phyloP scores from a whole-genome alignment of 2,113 vertebrate genomes.

The Tautogolabrus adspersus region DNA sequence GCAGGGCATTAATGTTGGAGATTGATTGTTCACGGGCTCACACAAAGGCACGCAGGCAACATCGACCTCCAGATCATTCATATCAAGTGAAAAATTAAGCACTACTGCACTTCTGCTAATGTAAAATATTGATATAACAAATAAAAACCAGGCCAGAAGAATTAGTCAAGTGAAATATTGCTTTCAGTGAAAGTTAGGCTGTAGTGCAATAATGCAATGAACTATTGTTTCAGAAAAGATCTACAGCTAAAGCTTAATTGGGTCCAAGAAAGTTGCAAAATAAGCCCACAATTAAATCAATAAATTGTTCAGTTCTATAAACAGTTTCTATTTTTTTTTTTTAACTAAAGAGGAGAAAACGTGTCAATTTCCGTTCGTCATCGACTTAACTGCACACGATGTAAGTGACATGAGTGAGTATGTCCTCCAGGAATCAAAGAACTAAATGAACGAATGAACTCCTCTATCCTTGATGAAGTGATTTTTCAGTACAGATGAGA shows the following conservation, averaged over 20 bases:
- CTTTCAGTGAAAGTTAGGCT: conserved; percentile 21
- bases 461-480: no score
- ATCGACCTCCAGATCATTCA: conserved; percentile 22
- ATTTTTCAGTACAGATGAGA: no score
- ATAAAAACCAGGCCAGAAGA: conserved; percentile 32
- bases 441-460: no score
- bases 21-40: conserved; percentile 27
- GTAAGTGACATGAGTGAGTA: not conserved
- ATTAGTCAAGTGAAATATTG: conserved; percentile 30
- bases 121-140: conserved; percentile 30
- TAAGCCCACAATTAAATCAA: conserved; percentile 4
- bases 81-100: conserved; percentile 8
- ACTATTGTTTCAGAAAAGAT: conserved; percentile 8
- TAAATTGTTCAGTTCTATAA: not conserved
- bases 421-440: no score
- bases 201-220: conserved; percentile 12
- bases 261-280: conserved; percentile 1
- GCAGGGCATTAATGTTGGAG: not conserved
- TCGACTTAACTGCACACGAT: no score
- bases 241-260: conserved; percentile 6
- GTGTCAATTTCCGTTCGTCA: not conserved
- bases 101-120: not conserved
- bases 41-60: conserved; percentile 11
- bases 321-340: not conserved
- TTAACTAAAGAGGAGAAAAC: not conserved